Evolutionary conservation across 2,888 invertebrate genomes (phyloP), one percentile per base, ranked within the genome.

Genomic region (Gibbula magus): DNA sequence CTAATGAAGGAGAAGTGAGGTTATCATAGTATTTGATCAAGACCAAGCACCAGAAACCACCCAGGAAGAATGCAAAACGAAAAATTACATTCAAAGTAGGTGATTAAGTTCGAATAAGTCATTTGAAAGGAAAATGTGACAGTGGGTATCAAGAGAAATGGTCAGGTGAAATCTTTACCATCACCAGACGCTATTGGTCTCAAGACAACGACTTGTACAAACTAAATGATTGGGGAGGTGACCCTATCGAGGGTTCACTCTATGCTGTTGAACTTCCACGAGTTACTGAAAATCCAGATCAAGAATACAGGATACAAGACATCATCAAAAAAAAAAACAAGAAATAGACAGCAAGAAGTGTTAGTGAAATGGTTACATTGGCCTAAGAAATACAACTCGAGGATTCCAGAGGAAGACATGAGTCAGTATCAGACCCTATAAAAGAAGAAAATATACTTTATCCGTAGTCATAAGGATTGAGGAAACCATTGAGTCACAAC

Each of bases 321-420:
- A 56, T 83, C 8, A 2, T 29, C 81, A 3, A 22, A 79, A 79
- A 52, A 79, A 78, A 52, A 81, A 52, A 66, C 25, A 0, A 8
- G 61, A 52, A 75, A 78, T 52, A 80, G 77, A 66, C 67, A 16
- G 67, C 53, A 74, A 66, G 78, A 84, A 80, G 81, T 82, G 10
- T 51, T 84, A 13, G 80, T 82, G 10, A 54, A 78, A 0, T 84
- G 84, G 84, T 76, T 82, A 54, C 84, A 82, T 51, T 84, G 84
- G 82, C 81, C 82, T 0, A 79, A 81, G 51, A 84, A 84, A 25
- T 84, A 82, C 51, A 80, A 82, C 39, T 52, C 52, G 1, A 80
- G 79, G 79, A 79, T 79, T 39, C 74, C 76, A 2, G 80, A 80
- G 67, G 51, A n/a, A 13, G 75, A 80, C n/a, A 77, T 82, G n/a